phyloP scores from a whole-genome alignment of 1,140 invertebrate species.

The Caerostris extrusa region DNA sequence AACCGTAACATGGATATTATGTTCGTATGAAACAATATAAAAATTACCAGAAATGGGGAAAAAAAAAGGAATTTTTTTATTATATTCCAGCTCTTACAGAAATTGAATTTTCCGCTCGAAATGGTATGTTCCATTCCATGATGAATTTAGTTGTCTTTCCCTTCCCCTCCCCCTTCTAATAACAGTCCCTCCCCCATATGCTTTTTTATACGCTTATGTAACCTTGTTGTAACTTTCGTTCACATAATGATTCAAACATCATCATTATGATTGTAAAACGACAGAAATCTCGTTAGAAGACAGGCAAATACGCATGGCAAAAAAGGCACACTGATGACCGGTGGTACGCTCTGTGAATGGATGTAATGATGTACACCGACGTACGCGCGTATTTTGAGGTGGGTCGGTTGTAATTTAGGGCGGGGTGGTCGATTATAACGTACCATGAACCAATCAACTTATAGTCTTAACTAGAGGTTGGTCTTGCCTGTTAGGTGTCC shows the following conservation, averaged over 20 bases:
- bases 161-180: no score
- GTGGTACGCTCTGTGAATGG: background rate
- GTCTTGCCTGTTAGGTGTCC: background rate
- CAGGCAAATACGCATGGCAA: slow-evolving; percentile 29
- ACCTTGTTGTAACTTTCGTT: slow-evolving; percentile 6
- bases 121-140: background rate
- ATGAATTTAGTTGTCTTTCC: background rate
- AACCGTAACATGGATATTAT: slow-evolving; percentile 58
- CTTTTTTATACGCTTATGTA: slow-evolving; percentile 11
- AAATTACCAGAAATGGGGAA: slow-evolving; percentile 10
- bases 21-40: slow-evolving; percentile 53
- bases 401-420: slow-evolving; percentile 8
- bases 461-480: background rate
- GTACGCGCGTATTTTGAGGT: background rate
- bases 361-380: slow-evolving; percentile 1
- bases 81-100: slow-evolving; percentile 4
- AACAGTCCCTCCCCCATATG: background rate
- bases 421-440: slow-evolving; percentile 27
- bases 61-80: slow-evolving; percentile 18
- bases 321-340: background rate
- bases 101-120: slow-evolving; percentile 32
- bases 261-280: slow-evolving; percentile 44
- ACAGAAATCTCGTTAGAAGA: slow-evolving; percentile 32
- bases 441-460: slow-evolving; percentile 14
- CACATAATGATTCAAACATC: slow-evolving; percentile 60